Percentiles rank a stretch among this genome's conserved stretches.
Evolutionary conservation across 1,140 invertebrate species (phyloP).

Genomic region (Apocrypta bakeri): DNA sequence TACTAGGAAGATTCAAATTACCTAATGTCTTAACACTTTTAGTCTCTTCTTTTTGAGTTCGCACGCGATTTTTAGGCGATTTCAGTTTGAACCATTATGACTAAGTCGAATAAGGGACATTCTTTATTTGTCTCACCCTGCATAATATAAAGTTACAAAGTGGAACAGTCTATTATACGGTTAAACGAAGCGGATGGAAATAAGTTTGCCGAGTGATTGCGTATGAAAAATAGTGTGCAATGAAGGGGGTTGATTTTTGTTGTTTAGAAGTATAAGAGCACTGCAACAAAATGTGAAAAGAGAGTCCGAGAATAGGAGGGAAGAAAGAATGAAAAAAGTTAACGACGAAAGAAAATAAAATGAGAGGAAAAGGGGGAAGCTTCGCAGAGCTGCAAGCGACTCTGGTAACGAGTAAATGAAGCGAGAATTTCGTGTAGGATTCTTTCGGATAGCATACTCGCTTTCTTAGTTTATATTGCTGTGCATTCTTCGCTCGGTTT

Average conservation of each 20-base stretch:
- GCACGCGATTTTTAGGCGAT: too few relatives aligned
- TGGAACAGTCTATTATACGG: background rate
- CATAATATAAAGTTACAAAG: background rate
- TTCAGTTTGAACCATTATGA: too few relatives aligned
- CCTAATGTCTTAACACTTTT: too few relatives aligned
- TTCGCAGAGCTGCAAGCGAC: too few relatives aligned
- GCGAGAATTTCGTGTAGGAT: slow-evolving; percentile 15
- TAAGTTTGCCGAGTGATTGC: background rate
- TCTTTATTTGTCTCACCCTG: too few relatives aligned
- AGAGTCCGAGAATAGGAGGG: slow-evolving; percentile 9
- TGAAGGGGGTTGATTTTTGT: slow-evolving; percentile 15
- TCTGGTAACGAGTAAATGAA: slow-evolving; percentile 22
- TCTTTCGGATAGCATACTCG: slow-evolving; percentile 3
- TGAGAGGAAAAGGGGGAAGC: background rate
- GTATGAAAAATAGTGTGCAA: slow-evolving; percentile 16
- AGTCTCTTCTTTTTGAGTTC: too few relatives aligned
- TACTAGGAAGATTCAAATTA: too few relatives aligned
- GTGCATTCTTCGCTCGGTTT: background rate
- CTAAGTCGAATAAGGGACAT: too few relatives aligned
- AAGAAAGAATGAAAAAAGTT: background rate
- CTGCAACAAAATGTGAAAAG: background rate
- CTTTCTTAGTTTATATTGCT: background rate
- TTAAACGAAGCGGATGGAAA: background rate
- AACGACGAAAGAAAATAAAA: background rate
- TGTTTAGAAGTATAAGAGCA: background rate